A percentile compares a stretch with the other conserved stretches of the same genome.
Conservation (phyloP, 2,113 vertebrate genomes). For the Paramisgurnus dabryanus region DNA sequence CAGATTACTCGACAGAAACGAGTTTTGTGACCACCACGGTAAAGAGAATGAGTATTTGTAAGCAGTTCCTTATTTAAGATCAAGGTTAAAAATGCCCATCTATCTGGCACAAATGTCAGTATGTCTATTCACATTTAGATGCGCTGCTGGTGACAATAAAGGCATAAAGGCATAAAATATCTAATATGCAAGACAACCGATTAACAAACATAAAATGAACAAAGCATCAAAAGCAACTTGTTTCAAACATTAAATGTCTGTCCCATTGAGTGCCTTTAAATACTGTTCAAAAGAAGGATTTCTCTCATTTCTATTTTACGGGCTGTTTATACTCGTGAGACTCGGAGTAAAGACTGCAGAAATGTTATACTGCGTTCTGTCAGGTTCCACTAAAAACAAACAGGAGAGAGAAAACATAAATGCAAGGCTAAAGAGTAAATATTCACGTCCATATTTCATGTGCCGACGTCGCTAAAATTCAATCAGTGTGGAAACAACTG, state of each 20-base stretch:
- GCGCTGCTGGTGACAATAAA: not conserved
- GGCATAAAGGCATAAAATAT: too few relatives aligned
- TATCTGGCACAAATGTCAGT: slow-evolving; percentile 48
- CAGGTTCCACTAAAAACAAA: slow-evolving; percentile 65
- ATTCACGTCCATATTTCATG: slow-evolving; percentile 54
- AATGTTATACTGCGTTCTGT: slow-evolving; percentile 57
- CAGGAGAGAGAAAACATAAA: slow-evolving; percentile 52
- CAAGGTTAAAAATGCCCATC: slow-evolving; percentile 30
- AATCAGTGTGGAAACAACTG: slow-evolving; percentile 65
- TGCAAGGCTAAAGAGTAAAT: slow-evolving; percentile 57
- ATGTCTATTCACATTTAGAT: slow-evolving; percentile 11
- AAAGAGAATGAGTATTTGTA: slow-evolving; percentile 59
- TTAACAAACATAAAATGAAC: too few relatives aligned
- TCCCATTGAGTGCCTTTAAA: too few relatives aligned
- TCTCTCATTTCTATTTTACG: slow-evolving; percentile 4
- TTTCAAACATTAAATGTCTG: too few relatives aligned
- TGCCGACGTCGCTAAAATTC: slow-evolving; percentile 57
- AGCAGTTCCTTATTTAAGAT: slow-evolving; percentile 43
- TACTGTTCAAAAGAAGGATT: not conserved
- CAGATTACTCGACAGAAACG: slow-evolving; percentile 68
- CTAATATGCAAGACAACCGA: too few relatives aligned
- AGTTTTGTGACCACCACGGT: slow-evolving; percentile 59
- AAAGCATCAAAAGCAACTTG: too few relatives aligned
- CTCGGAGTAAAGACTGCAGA: slow-evolving; percentile 44
- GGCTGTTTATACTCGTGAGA: slow-evolving; percentile 25